Evolutionary conservation across 2,797 vertebrate species (phyloP).

Genomic region (Aviceda leuphotes): DNA sequence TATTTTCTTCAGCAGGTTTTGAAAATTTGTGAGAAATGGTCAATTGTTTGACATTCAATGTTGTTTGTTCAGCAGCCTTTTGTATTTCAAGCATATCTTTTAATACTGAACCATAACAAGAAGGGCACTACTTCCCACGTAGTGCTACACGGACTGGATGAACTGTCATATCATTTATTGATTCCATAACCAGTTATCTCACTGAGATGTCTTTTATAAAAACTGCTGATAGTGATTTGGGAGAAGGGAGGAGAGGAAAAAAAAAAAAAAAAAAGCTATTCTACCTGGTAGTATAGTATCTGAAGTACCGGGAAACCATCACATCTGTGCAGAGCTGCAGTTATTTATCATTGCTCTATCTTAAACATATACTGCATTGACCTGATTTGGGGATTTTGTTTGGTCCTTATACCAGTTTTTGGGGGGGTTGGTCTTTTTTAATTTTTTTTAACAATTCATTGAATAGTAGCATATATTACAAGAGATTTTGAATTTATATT

Average conservation of each 20-base stretch:
- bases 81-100: conserved; percentile 73
- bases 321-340: background rate
- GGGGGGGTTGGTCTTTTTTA: fast-evolving
- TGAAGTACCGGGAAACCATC: conserved; percentile 12
- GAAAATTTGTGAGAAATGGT: conserved; percentile 69
- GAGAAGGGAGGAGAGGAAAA: background rate
- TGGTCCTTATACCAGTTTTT: background rate
- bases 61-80: conserved; percentile 74
- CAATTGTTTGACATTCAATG: conserved; percentile 66
- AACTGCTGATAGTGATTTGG: conserved; percentile 61
- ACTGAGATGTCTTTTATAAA: conserved; percentile 65
- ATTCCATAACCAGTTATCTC: conserved; percentile 69
- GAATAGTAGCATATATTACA: background rate
- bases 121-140: conserved; percentile 53
- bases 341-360: background rate
- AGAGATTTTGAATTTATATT: background rate
- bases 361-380: background rate
- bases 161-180: conserved; percentile 69
- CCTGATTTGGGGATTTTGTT: background rate
- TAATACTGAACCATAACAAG: conserved; percentile 66
- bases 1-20: conserved; percentile 39
- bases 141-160: conserved; percentile 49
- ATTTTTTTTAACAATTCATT: background rate
- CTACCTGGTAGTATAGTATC: background rate
- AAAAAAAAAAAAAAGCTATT: background rate